A percentile compares a stretch with the other conserved stretches of the same genome.
These are phyloP conservation scores for Coranthus polyacanthus DNA, from an alignment of 2,797 vertebrate genomes.

Conservation along the genomic window DNA sequence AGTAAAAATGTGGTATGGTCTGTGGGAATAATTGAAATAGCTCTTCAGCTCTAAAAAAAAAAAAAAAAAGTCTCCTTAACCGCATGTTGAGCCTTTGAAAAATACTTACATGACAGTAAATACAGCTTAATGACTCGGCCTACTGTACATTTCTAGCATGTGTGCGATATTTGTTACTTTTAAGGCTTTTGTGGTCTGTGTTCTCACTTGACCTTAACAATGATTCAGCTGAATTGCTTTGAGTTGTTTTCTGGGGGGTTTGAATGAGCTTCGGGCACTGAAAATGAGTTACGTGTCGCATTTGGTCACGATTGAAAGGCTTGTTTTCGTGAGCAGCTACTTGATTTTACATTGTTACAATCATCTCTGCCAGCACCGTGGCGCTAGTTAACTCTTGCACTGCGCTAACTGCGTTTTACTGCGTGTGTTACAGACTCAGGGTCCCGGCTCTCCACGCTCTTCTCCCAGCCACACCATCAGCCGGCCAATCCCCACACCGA, in stretches of 20 bases:
- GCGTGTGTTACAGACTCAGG: slow-evolving; percentile 91
- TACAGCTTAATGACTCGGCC: slow-evolving; percentile 25
- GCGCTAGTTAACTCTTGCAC: not conserved
- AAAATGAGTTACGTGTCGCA: too few relatives aligned
- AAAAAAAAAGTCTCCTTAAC: slow-evolving; percentile 36
- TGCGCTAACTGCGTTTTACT: not conserved
- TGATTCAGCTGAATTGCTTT: not conserved
- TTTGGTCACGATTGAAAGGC: too few relatives aligned
- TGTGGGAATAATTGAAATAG: slow-evolving; percentile 18
- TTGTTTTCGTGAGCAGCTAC: too few relatives aligned
- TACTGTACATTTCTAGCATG: slow-evolving; percentile 42
- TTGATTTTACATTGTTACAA: not conserved
- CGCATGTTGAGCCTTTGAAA: slow-evolving; percentile 46
- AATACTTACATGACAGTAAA: slow-evolving; percentile 14
- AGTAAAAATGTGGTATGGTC: slow-evolving; percentile 25
- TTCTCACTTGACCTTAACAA: not conserved
- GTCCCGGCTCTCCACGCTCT: slow-evolving; percentile 93
- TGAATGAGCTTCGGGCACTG: not conserved
- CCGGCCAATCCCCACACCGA: slow-evolving; percentile 94
- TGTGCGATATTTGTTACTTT: slow-evolving; percentile 20
- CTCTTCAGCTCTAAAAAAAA: slow-evolving; percentile 6
- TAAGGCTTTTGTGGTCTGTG: slow-evolving; percentile 1
- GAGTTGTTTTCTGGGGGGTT: not conserved
- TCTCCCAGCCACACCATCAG: slow-evolving; percentile 96
- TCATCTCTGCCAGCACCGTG: not conserved